Evolutionary conservation across 2,888 invertebrate species (phyloP).

Genomic region (Drosophila yooni): DNA sequence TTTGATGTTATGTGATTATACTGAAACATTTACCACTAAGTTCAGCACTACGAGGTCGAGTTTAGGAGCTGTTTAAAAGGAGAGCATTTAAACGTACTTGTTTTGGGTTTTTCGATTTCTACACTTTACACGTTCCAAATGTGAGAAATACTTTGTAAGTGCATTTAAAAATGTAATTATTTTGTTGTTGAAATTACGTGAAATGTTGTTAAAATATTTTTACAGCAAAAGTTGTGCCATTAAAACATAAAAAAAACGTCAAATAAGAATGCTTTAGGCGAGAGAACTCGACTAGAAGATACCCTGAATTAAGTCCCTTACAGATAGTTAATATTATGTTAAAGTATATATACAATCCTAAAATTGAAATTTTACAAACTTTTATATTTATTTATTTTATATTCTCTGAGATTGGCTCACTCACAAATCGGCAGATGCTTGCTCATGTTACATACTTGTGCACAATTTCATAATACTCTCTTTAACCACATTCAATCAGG

Average conservation of each 20-base stretch:
- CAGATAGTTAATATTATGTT: neutral
- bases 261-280: neutral
- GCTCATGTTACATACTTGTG: neutral
- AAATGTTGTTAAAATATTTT: constrained; percentile 75
- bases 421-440: neutral
- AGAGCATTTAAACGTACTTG: neutral
- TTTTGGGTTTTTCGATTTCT: constrained; percentile 36
- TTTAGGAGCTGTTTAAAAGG: neutral
- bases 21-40: constrained; percentile 54
- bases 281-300: neutral
- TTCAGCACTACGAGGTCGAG: constrained; percentile 14
- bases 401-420: neutral
- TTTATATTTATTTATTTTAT: neutral
- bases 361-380: neutral
- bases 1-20: constrained; percentile 71
- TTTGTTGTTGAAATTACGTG: constrained; percentile 73
- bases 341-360: neutral
- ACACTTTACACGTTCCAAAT: constrained; percentile 49
- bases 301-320: neutral
- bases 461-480: neutral
- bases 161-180: constrained; percentile 74
- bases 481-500: neutral
- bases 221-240: constrained; percentile 74
- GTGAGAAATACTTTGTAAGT: constrained; percentile 71
- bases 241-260: constrained; percentile 40